Evolutionary conservation across 2,888 invertebrate genomes (phyloP).

Genomic region (Sepioteuthis lessoniana): DNA sequence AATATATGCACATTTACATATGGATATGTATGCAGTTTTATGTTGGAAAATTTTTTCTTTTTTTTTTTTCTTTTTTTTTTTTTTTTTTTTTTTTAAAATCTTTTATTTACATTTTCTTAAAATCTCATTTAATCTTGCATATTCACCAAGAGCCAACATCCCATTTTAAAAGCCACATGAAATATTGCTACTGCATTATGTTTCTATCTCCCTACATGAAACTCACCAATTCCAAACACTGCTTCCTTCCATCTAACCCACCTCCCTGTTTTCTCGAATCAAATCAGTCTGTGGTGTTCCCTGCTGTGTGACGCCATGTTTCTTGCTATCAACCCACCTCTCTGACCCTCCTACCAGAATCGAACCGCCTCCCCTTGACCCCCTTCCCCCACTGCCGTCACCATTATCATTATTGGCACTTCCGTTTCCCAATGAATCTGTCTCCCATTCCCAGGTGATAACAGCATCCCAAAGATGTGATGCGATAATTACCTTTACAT

Average conservation of each 20-base stretch:
- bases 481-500: slow-evolving; percentile 23
- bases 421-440: not conserved
- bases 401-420: slow-evolving; percentile 33
- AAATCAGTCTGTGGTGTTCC: slow-evolving; percentile 18
- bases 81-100: not conserved
- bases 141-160: not conserved
- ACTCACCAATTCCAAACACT: not conserved
- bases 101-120: not conserved
- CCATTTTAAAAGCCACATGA: not conserved
- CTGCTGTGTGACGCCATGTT: not conserved
- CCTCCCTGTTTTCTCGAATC: not conserved
- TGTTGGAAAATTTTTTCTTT: not conserved
- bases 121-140: not conserved
- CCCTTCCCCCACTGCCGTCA: not conserved
- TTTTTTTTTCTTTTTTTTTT: not conserved
- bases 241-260: not conserved
- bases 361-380: too few species aligned
- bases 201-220: not conserved
- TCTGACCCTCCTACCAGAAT: too few species aligned
- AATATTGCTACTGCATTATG: not conserved
- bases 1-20: not conserved
- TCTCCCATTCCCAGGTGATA: slow-evolving; percentile 23
- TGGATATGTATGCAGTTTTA: not conserved
- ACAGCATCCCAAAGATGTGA: slow-evolving; percentile 33
- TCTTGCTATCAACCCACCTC: not conserved